Evolutionary conservation across 2,797 vertebrate species (phyloP).

Genomic region (Tangara arthus): DNA sequence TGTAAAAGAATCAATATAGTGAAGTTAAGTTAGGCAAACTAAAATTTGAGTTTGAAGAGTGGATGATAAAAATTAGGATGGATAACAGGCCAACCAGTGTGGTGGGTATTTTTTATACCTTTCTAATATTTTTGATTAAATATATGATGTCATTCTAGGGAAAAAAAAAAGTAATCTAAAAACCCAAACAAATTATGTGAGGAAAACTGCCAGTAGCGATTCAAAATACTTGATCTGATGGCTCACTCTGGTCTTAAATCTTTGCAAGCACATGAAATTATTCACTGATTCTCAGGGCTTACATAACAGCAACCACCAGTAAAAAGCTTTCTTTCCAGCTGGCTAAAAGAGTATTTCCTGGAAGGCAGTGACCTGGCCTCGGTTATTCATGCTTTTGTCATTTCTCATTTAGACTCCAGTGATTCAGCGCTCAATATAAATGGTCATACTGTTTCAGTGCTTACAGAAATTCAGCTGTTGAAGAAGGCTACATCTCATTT

Average conservation of each 20-base stretch:
- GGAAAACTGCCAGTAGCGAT: not conserved
- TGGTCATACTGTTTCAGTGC: not conserved
- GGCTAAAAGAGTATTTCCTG: slow-evolving; percentile 42
- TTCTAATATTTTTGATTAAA: not conserved
- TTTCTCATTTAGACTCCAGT: slow-evolving; percentile 29
- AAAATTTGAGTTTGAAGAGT: not conserved
- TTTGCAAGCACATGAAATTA: not conserved
- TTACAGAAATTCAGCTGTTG: not conserved
- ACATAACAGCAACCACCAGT: not conserved
- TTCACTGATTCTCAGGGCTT: not conserved
- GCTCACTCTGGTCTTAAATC: not conserved
- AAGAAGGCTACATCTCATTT: not conserved
- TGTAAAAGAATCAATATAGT: not conserved
- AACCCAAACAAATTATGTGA: not conserved
- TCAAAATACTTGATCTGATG: not conserved
- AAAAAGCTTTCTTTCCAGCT: slow-evolving; percentile 39
- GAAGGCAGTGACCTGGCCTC: slow-evolving; percentile 49
- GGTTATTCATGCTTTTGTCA: slow-evolving; percentile 40
- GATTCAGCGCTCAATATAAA: not conserved
- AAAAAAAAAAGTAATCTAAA: not conserved
- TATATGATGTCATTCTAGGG: not conserved
- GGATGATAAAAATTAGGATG: not conserved
- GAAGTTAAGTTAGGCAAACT: not conserved
- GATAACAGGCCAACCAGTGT: not conserved
- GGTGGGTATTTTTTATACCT: not conserved